Percentiles rank a stretch among this genome's conserved stretches.
phyloP scores from a whole-genome alignment of 2,113 vertebrate species.

The Mesocricetus auratus region DNA sequence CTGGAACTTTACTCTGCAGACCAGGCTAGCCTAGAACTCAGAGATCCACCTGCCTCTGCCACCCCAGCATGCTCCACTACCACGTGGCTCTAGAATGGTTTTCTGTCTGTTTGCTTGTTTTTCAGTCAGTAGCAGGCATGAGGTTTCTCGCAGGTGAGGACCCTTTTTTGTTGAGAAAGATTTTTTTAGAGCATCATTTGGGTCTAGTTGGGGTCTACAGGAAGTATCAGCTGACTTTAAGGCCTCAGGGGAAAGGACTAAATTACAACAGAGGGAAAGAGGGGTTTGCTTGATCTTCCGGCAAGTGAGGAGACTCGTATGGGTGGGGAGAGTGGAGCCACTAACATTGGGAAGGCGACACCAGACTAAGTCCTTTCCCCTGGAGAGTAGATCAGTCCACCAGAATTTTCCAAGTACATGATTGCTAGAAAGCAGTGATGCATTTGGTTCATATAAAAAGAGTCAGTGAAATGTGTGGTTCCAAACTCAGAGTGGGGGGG shows the following conservation, averaged over 20 bases:
- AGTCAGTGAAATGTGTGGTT: neutral
- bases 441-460: conserved; percentile 41
- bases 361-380: neutral
- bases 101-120: neutral
- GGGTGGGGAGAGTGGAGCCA: neutral
- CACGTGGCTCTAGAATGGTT: neutral
- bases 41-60: neutral
- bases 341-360: neutral
- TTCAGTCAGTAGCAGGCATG: neutral
- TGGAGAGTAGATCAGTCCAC: neutral
- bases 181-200: neutral
- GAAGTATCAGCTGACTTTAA: neutral
- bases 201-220: neutral
- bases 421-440: neutral
- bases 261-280: neutral
- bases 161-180: neutral
- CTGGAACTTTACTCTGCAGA: too few species aligned
- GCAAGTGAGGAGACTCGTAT: neutral
- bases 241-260: neutral
- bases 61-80: neutral
- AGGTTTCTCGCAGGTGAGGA: neutral
- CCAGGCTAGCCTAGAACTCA: neutral
- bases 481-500: neutral
- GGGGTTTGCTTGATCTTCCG: neutral
- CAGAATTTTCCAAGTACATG: neutral